Percentiles rank a stretch among this genome's conserved stretches.
These are phyloP conservation scores for Drosophila flavopinicola DNA, from an alignment of 2,888 invertebrate genomes.

Conservation along the genomic window DNA sequence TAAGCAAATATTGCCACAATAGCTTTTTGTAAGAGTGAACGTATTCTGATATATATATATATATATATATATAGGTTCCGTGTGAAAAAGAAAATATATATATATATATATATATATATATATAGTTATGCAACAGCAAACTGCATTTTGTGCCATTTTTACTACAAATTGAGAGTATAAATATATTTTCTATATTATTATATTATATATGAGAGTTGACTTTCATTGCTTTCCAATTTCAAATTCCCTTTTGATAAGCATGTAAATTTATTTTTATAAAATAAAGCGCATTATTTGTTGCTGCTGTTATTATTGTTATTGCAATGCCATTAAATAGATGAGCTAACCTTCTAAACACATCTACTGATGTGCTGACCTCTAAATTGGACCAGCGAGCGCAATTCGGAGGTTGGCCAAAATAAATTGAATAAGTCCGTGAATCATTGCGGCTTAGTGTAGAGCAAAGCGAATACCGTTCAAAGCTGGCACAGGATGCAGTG, in stretches of 20 bases:
- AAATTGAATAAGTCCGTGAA: slow-evolving; percentile 52
- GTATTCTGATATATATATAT: no score
- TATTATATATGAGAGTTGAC: not conserved
- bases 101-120: no score
- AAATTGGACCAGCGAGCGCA: slow-evolving; percentile 1
- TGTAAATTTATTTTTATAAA: not conserved
- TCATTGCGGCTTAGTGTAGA: slow-evolving; percentile 39
- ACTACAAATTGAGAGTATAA: no score
- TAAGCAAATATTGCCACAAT: no score
- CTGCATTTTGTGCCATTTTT: no score
- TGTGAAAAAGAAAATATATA: no score
- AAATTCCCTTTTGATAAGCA: not conserved
- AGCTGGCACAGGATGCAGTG: no score
- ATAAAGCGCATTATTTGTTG: no score
- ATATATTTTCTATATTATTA: no score
- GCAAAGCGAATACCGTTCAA: slow-evolving; percentile 16
- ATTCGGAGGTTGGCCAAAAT: slow-evolving; percentile 14
- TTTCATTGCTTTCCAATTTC: not conserved
- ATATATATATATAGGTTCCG: no score
- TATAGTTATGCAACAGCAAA: no score
- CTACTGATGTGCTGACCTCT: slow-evolving; percentile 23
- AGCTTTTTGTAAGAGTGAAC: no score
- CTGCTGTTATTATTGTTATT: not conserved
- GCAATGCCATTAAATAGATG: slow-evolving; percentile 10
- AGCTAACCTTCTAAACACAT: not conserved